These are phyloP conservation scores for Alviniconcha marisindica DNA, from an alignment of 1,140 invertebrate genomes.

Conservation along the genomic window DNA sequence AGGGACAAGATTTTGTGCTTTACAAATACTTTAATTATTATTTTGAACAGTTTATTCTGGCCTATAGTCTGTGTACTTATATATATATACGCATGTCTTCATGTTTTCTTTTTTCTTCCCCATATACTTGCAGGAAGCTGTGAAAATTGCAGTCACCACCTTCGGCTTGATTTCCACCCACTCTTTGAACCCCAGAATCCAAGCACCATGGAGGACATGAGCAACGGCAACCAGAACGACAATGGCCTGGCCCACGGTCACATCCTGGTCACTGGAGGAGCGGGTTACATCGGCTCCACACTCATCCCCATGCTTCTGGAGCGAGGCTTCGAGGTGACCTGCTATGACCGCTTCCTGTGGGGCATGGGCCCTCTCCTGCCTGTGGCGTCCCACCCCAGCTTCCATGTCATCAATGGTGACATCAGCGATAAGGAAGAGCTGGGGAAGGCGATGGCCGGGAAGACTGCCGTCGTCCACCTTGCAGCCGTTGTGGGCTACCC, in stretches of 20 bases:
- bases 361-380: slow-evolving; percentile 58
- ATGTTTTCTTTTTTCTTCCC: no score
- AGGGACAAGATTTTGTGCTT: no score
- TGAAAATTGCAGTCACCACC: no score
- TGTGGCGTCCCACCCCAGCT: slow-evolving; percentile 52
- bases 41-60: no score
- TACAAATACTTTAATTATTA: no score
- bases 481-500: slow-evolving; percentile 71
- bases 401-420: slow-evolving; percentile 62
- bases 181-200: no score
- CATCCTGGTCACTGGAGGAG: slow-evolving; percentile 66
- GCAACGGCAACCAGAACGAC: not conserved
- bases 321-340: slow-evolving; percentile 65
- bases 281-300: slow-evolving; percentile 68
- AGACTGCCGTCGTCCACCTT: slow-evolving; percentile 63
- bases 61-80: no score
- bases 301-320: slow-evolving; percentile 64
- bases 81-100: no score
- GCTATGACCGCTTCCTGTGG: slow-evolving; percentile 67
- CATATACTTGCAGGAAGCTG: no score
- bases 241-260: slow-evolving; percentile 33
- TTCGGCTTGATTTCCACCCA: no score
- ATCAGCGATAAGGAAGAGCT: slow-evolving; percentile 57
- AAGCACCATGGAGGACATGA: not conserved
- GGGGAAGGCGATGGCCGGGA: slow-evolving; percentile 53